Percentiles rank a stretch among this genome's conserved stretches.
Evolutionary conservation across 1,140 invertebrate genomes (phyloP).

Genomic region (Aphelenchoides fujianensis): DNA sequence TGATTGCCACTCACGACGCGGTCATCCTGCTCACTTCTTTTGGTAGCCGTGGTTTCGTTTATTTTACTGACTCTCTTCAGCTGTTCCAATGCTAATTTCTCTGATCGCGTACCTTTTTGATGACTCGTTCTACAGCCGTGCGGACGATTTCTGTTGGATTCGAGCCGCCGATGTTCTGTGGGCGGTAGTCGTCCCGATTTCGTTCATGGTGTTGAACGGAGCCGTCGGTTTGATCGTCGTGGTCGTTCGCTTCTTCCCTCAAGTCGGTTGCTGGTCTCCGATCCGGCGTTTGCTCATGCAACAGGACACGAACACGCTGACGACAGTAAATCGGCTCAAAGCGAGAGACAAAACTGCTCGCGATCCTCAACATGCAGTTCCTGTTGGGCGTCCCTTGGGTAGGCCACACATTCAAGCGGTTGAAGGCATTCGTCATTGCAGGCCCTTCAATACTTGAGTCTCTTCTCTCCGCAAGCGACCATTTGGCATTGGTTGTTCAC

Average conservation of each 20-base stretch:
- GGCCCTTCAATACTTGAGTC: constrained; percentile 48
- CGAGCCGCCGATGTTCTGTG: constrained; percentile 25
- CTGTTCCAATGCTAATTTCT: constrained; percentile 1
- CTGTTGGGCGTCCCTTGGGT: constrained; percentile 30
- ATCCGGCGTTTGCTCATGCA: constrained; percentile 7
- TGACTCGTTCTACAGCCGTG: constrained; percentile 26
- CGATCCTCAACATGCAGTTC: constrained; percentile 22
- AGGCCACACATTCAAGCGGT: not conserved
- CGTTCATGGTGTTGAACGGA: constrained; percentile 28
- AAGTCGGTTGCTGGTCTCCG: constrained; percentile 22
- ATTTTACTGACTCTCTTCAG: not conserved
- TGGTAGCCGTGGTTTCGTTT: constrained; percentile 4
- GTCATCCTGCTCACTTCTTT: constrained; percentile 14
- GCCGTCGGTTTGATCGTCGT: constrained; percentile 28
- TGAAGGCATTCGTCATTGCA: constrained; percentile 23
- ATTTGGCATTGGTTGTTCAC: constrained; percentile 51
- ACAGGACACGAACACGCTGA: not conserved
- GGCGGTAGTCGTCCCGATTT: constrained; percentile 35
- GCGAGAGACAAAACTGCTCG: constrained; percentile 25
- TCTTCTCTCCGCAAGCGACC: constrained; percentile 42
- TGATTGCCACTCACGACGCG: constrained; percentile 2
- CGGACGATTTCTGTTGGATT: constrained; percentile 41
- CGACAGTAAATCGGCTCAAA: not conserved
- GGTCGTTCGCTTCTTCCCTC: constrained; percentile 29
- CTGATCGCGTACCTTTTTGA: constrained; percentile 8